Evolutionary conservation across 2,888 invertebrate species (phyloP), one percentile per base, ranked within the genome.

Genomic region (Mesoligia furuncula): DNA sequence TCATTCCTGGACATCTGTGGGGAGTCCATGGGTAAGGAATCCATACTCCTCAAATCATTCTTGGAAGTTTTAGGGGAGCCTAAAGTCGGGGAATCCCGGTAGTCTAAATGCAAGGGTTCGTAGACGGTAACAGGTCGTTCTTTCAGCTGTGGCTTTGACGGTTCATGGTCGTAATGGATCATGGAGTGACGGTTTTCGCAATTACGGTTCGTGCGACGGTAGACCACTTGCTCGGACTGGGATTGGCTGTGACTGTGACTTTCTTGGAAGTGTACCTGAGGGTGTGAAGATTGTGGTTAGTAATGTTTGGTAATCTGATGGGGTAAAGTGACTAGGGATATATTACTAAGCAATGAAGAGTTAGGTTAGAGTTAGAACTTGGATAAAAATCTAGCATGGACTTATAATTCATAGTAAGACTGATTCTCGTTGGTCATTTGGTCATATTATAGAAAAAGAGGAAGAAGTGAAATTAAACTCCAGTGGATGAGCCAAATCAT

Each of bases 81-180:
- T 64, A 96, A 86, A 20, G 93, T 91, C 2, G 96, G 96, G 0
- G 95, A 96, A 57, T 96, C 95, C 85, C 96, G 91, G 74, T 96
- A 96, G 83, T 96, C 96, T n/a, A 96, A 80, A 73, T 96, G 96
- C 31, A 96, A 77, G 0, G 96, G 96, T 81, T 96, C 96, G 80
- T 96, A 96, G 4, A 96, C 96, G 0, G 96, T 96, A 3, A 94
- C 91, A 0, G 96, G 96, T 0, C 96, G 91, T 86, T 96, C 96
- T 89, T 94, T 96, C 0, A 96, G 91, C 75, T 94, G 93, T 0
- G 96, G 96, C 75, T 95, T 96, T 13, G 93, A 89, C 0, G 93
- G 84, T 65, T 96, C 96, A 79, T 96, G 96, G 88, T 96, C 96
- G 87, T 96, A 96, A 59, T 96, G 96, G 81, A 96, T 96, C 96